Evolutionary conservation across 30 jellyfish, hydroid and myxozoan genomes (phyloP).

Genomic region (Turritopsis dohrnii): DNA sequence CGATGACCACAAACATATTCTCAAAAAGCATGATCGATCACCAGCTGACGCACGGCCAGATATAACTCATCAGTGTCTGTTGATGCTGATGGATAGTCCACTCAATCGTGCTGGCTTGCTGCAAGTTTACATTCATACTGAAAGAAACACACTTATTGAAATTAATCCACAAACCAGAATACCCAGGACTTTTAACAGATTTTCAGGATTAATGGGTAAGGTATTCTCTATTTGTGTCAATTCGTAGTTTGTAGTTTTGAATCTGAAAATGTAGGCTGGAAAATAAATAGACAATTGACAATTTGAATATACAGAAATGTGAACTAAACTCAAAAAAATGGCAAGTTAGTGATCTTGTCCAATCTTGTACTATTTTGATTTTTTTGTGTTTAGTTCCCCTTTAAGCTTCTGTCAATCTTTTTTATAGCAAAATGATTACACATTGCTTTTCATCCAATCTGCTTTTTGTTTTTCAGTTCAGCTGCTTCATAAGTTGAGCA

Average conservation of each 20-base stretch:
- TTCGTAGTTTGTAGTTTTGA: too few species aligned
- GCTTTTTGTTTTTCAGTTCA: slow-evolving; percentile 52
- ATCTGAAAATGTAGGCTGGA: too few species aligned
- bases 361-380: too few species aligned
- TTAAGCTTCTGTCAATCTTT: too few species aligned
- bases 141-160: slow-evolving; percentile 74
- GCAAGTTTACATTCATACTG: slow-evolving; percentile 92
- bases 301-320: too few species aligned
- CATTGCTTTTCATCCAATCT: not conserved
- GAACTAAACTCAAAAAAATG: too few species aligned
- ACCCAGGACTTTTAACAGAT: slow-evolving; percentile 89
- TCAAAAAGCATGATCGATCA: slow-evolving; percentile 68
- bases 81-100: slow-evolving; percentile 95
- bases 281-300: too few species aligned
- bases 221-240: not conserved
- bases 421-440: too few species aligned
- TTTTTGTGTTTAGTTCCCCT: too few species aligned
- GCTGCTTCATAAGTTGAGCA: slow-evolving; percentile 79
- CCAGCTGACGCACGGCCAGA: slow-evolving; percentile 83
- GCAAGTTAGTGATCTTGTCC: too few species aligned
- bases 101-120: slow-evolving; percentile 92
- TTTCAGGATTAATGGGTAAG: slow-evolving; percentile 91
- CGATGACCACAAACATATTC: slow-evolving; percentile 74
- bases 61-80: slow-evolving; percentile 84
- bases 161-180: slow-evolving; percentile 94